Evolutionary conservation across 2,797 vertebrate genomes (phyloP).

Genomic region (Anguilla megastoma): DNA sequence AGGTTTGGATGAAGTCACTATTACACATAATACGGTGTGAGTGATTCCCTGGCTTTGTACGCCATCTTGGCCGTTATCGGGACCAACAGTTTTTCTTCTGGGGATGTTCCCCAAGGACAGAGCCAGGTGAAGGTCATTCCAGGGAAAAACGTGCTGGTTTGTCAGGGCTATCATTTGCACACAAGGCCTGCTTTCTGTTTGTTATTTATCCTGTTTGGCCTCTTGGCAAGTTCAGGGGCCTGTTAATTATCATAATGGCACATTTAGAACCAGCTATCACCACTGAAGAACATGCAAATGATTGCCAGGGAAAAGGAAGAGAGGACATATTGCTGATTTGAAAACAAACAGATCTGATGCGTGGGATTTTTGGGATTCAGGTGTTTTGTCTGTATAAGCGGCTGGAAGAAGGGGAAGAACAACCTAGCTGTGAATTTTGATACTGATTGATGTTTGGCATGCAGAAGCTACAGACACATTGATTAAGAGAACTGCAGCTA

Average conservation of each 20-base stretch:
- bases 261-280: neutral
- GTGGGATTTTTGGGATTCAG: neutral
- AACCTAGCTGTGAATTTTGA: neutral
- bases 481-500: conserved; percentile 2
- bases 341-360: neutral
- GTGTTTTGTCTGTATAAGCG: neutral
- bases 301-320: neutral
- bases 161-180: neutral
- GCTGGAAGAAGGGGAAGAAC: neutral
- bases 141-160: neutral
- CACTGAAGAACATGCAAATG: neutral
- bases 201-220: neutral
- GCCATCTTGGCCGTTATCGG: neutral
- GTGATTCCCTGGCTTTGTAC: neutral
- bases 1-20: neutral
- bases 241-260: neutral
- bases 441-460: conserved; percentile 9
- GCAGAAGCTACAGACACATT: neutral
- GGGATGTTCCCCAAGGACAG: neutral
- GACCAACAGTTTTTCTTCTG: neutral
- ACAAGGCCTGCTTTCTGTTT: neutral
- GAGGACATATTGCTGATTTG: neutral
- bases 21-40: neutral
- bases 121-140: neutral
- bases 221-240: neutral